A percentile compares a stretch with the other conserved stretches of the same genome.
Evolutionary conservation across 2,888 invertebrate species (phyloP).

Genomic region (Macaria liturata): DNA sequence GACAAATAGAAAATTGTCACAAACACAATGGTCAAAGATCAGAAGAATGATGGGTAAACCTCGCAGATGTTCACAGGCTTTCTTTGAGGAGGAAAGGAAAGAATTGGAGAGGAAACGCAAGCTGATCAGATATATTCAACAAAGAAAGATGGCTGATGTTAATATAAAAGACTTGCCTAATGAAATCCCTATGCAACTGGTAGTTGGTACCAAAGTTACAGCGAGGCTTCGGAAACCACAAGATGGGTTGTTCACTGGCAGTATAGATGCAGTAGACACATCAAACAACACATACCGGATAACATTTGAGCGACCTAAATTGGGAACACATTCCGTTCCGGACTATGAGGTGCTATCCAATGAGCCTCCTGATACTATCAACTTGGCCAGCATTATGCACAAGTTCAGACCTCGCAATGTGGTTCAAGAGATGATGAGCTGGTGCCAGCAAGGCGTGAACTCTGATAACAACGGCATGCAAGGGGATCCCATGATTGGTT

Average conservation of each 20-base stretch:
- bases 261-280: constrained; percentile 97
- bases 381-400: constrained; percentile 91
- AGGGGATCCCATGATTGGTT: constrained; percentile 89
- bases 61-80: constrained; percentile 95
- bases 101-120: constrained; percentile 95
- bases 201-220: constrained; percentile 97
- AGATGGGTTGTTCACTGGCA: constrained; percentile 97
- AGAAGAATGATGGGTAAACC: constrained; percentile 98
- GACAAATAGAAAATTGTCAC: constrained; percentile 91
- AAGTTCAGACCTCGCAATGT: constrained; percentile 89
- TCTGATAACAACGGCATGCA: constrained; percentile 66
- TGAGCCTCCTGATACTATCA: constrained; percentile 95
- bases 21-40: constrained; percentile 98
- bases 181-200: constrained; percentile 96
- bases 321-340: constrained; percentile 97
- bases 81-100: constrained; percentile 96
- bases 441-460: constrained; percentile 57
- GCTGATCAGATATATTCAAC: constrained; percentile 96
- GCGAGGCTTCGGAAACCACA: constrained; percentile 95
- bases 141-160: constrained; percentile 92
- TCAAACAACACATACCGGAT: constrained; percentile 97
- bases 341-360: constrained; percentile 98
- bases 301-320: constrained; percentile 94
- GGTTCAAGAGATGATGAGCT: constrained; percentile 80
- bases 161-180: constrained; percentile 94